Percentiles rank a stretch among this genome's conserved stretches.
phyloP scores from a whole-genome alignment of 92 coral and sea anemone genomes.

The Porites lobata region DNA sequence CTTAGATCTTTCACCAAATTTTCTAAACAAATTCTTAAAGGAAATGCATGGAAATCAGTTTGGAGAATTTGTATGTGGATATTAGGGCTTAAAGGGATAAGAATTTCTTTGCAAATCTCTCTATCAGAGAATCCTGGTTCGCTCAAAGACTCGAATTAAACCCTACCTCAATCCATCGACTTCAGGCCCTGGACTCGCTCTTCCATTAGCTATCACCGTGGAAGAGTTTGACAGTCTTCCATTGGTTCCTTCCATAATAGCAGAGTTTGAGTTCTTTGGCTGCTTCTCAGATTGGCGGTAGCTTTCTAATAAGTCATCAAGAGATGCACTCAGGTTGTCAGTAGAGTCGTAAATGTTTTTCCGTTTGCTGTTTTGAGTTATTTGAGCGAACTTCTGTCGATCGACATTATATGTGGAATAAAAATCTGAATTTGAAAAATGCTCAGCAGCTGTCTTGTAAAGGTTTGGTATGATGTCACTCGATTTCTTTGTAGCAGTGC shows the following conservation, averaged over 20 bases:
- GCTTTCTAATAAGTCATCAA: conserved; percentile 83
- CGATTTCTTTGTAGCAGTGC: conserved; percentile 13
- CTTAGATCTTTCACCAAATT: too few relatives aligned
- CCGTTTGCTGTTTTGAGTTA: conserved; percentile 41
- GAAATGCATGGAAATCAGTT: too few relatives aligned
- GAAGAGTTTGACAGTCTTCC: conserved; percentile 73
- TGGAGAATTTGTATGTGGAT: too few relatives aligned
- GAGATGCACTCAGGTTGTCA: conserved; percentile 82
- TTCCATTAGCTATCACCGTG: conserved; percentile 80
- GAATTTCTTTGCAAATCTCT: too few relatives aligned
- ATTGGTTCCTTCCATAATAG: conserved; percentile 16
- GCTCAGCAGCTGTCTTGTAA: conserved; percentile 78
- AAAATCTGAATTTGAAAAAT: conserved; percentile 70
- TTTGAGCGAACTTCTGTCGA: conserved; percentile 62
- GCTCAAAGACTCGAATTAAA: neutral
- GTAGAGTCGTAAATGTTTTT: conserved; percentile 39
- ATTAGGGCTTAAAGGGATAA: too few relatives aligned
- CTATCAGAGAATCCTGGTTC: neutral
- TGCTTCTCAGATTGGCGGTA: conserved; percentile 60
- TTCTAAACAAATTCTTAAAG: too few relatives aligned
- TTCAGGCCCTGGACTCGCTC: conserved; percentile 70
- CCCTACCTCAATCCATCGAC: conserved; percentile 82
- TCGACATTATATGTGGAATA: conserved; percentile 86
- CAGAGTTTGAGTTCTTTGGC: neutral
- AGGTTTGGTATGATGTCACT: conserved; percentile 70